phyloP scores from a whole-genome alignment of 2,888 invertebrate genomes.

The Venusia cambrica region DNA sequence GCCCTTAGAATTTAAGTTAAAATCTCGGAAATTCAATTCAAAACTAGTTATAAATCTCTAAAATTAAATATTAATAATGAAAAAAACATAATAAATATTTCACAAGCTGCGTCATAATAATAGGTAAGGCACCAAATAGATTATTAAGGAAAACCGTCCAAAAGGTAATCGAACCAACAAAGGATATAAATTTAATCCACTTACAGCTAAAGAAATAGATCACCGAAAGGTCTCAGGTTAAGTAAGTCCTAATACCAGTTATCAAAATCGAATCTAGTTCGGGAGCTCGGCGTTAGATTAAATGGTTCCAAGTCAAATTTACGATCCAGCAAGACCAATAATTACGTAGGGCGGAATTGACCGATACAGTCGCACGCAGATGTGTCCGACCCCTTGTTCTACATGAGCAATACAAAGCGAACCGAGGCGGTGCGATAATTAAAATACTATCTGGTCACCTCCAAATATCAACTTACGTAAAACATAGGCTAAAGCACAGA shows the following conservation, averaged over 20 bases:
- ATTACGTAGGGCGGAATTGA: slow-evolving; percentile 39
- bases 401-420: too few relatives aligned
- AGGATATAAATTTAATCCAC: neutral
- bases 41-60: too few relatives aligned
- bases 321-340: slow-evolving; percentile 45
- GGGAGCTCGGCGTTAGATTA: slow-evolving; percentile 36
- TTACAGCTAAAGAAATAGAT: slow-evolving; percentile 7
- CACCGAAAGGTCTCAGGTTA: slow-evolving; percentile 16
- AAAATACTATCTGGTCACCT: too few relatives aligned
- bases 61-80: too few relatives aligned
- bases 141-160: neutral
- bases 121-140: neutral
- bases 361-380: slow-evolving; percentile 9
- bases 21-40: too few relatives aligned
- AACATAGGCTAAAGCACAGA: too few relatives aligned
- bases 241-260: slow-evolving; percentile 24
- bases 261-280: slow-evolving; percentile 37
- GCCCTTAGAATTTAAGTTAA: too few relatives aligned
- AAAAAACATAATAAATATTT: too few relatives aligned
- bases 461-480: too few relatives aligned
- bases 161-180: slow-evolving; percentile 1
- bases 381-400: too few relatives aligned
- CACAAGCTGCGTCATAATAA: too few relatives aligned
- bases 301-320: slow-evolving; percentile 41
- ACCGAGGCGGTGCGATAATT: too few relatives aligned